Base-by-base conservation (phyloP, 2,888 invertebrate species). In the Syrista parreyssii region DNA sequence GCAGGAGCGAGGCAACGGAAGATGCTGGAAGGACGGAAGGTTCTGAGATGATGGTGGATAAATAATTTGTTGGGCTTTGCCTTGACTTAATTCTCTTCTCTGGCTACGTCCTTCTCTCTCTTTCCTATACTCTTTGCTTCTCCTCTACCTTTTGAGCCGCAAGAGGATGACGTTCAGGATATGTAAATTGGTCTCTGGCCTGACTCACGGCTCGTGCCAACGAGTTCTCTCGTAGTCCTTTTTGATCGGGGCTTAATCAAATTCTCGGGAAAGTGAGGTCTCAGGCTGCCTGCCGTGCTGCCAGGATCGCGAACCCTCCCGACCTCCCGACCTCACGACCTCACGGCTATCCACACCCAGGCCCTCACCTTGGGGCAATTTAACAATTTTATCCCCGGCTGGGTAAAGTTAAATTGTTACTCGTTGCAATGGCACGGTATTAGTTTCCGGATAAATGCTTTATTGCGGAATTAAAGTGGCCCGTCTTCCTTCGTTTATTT, bases 401-500 rank as follows among this genome's bases (percentile, higher is more conserved):
- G 71, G 32, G 32, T 33, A 15, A 71, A 71, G 71, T 71, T 71
- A 71, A 34, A 71, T 71, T 71, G 71, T 71, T 31, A 9, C 31
- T 15, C 33, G 31, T 31, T 30, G 71, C 71, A 34, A 31, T 33
- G 30, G 12, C 30, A 12, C 11, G 35, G n/a, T 33, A 73, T 30
- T 73, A 73, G 32, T n/a, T 68, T 55, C 34, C 75, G 76, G 79
- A 84, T 84, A 82, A 85, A 84, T 83, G 75, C 82, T 82, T 85
- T 79, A 82, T 81, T 82, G 77, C 76, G 78, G 79, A 82, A 84
- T 82, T 82, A 82, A 81, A 85, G 79, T 73, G 80, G 79, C 77
- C 78, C 78, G 79, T 81, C 80, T 71, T 74, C 78, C 78, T 79
- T 84, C 82, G 82, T 85, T 84, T 81, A 80, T 82, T 81, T 82